These are phyloP conservation scores for Corvus cornix DNA, from an alignment of 2,113 vertebrate species.

Conservation along the genomic window DNA sequence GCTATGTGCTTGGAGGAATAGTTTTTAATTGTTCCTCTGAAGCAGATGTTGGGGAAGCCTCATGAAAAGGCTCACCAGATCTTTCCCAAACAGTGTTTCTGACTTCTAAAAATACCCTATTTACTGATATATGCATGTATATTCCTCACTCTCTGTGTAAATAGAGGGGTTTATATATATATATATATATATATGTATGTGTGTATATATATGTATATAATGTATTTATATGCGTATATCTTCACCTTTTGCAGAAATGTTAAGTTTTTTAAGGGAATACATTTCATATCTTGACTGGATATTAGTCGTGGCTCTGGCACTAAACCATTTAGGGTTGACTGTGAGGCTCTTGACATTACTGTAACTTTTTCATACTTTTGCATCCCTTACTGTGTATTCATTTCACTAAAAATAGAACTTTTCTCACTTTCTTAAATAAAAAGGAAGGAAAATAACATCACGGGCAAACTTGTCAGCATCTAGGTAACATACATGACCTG, in stretches of 20 bases:
- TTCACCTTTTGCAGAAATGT: not conserved
- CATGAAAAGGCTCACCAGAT: not conserved
- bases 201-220: not conserved
- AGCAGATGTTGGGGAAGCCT: not conserved
- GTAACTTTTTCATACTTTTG: constrained; percentile 15
- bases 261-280: not conserved
- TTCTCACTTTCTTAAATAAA: not conserved
- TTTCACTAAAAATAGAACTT: constrained; percentile 1
- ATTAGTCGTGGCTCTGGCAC: not conserved
- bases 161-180: not conserved
- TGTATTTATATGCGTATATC: not conserved
- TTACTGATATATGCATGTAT: not conserved
- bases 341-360: not conserved
- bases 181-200: not conserved
- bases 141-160: not conserved
- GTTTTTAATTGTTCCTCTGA: constrained; percentile 6
- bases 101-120: not conserved
- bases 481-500: not conserved
- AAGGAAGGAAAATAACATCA: not conserved
- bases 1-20: not conserved
- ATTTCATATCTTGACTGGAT: not conserved
- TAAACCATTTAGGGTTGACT: not conserved
- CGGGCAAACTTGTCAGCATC: not conserved
- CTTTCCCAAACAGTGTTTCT: not conserved
- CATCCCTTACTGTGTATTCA: not conserved